Base-by-base conservation (phyloP, 37 sponge, comb jelly and placozoan species). In the Chondrosia reniformis region DNA sequence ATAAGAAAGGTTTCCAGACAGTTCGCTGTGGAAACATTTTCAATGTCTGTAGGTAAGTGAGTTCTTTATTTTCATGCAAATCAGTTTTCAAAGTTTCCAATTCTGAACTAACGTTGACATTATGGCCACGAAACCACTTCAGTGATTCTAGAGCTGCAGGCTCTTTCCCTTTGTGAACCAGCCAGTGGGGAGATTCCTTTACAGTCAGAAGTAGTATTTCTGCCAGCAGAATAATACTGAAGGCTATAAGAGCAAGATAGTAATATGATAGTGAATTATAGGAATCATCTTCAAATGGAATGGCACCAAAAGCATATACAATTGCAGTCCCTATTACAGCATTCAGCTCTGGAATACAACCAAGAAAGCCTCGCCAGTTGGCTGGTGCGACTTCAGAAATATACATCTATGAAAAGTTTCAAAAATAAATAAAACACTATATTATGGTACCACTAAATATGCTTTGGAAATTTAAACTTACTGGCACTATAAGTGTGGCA, bases 161-260 rank as follows among this genome's bases (percentile, higher is more conserved):
- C 5, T 28, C 41, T 12, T 54, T 32, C 33, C 44, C 28, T 1
- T 87, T 52, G 2, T 19, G 33, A 8, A 90, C 46, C 40, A 93
- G 77, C 91, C 91, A 92, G 24, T 77, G 40, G 7, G 96, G 96
- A 33, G 91, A 85, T 31, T 96, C 94, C 25, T 74, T 77, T 15
- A 87, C 61, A 62, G 76, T 80, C 12, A 93, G 77, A 44, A 87
- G 79, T 1, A 84, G 31, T 1, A 90, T 17, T 34, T 66, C 90
- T 52, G 85, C 81, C 40, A 89, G 1, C 19, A 78, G 13, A 1
- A 83, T 57, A 0, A 96, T 0, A 10, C 55, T 85, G 46, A 71
- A 55, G 10, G 80, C 88, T 6, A 91, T 62, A 0, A 82, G 46
- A 0, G 93, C 85, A 6, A 82, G 46, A 9, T 65, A 54, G 10